These are phyloP conservation scores for Protonibea diacanthus DNA, from an alignment of 2,797 vertebrate genomes.

Conservation along the genomic window DNA sequence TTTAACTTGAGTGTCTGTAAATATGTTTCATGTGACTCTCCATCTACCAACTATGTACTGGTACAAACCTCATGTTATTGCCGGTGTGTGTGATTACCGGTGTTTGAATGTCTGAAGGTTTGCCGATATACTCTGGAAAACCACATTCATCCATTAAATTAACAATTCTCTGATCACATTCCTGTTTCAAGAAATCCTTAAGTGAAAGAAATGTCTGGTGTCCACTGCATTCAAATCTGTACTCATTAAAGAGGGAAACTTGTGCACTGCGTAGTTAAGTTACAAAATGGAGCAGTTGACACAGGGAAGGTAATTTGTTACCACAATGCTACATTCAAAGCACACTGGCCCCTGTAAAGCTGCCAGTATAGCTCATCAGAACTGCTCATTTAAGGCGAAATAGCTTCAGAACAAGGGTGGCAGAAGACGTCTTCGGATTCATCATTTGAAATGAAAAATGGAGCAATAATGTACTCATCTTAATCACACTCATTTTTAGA, in stretches of 20 bases:
- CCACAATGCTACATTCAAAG: background rate
- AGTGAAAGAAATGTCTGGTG: background rate
- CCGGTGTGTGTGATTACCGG: constrained; percentile 33
- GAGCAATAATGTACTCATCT: too few relatives aligned
- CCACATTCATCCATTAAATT: background rate
- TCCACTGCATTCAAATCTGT: background rate
- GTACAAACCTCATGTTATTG: constrained; percentile 20
- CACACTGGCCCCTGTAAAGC: background rate
- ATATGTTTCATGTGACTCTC: constrained; percentile 68
- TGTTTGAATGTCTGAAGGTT: constrained; percentile 5
- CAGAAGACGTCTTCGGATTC: background rate
- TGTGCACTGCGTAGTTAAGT: background rate
- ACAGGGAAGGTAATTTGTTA: background rate
- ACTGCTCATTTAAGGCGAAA: background rate
- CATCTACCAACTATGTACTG: constrained; percentile 16
- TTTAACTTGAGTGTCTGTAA: constrained; percentile 60
- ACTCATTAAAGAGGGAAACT: background rate
- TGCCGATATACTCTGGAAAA: background rate
- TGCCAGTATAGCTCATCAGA: background rate
- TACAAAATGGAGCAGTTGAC: background rate
- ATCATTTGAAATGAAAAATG: background rate
- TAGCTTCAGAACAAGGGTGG: background rate
- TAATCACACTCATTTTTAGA: background rate
- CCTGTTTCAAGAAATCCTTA: background rate
- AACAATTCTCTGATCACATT: background rate